A percentile compares a stretch with the other conserved stretches of the same genome.
phyloP scores from a whole-genome alignment of 2,797 vertebrate species.

The Steatocranus sp. region DNA sequence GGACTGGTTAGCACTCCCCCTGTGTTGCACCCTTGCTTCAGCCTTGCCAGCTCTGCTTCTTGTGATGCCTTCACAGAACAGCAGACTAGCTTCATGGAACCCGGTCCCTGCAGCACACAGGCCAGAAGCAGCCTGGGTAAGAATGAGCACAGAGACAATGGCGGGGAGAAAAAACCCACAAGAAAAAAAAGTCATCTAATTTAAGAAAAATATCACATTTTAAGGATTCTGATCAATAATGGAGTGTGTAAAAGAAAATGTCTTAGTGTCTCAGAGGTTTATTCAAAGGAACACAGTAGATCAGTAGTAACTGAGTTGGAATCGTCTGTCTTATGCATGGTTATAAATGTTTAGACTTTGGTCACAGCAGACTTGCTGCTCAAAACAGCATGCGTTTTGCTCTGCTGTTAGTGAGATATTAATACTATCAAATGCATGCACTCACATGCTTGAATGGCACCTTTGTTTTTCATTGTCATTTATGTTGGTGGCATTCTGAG shows the following conservation, averaged over 20 bases:
- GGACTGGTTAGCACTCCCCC: conserved; percentile 78
- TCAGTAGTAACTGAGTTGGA: neutral
- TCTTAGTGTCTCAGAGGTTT: neutral
- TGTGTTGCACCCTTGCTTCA: conserved; percentile 78
- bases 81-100: conserved; percentile 83
- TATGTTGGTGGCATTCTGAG: conserved; percentile 25
- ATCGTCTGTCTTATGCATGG: conserved; percentile 44
- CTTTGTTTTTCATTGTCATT: conserved; percentile 40
- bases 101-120: conserved; percentile 73
- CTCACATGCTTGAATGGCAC: conserved; percentile 52
- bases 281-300: neutral
- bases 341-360: conserved; percentile 24
- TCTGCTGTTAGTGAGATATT: conserved; percentile 2
- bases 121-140: conserved; percentile 80
- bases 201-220: neutral
- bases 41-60: conserved; percentile 76
- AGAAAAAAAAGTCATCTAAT: neutral
- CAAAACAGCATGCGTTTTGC: conserved; percentile 54
- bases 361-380: conserved; percentile 14
- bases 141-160: conserved; percentile 25
- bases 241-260: neutral
- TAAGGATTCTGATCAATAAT: neutral
- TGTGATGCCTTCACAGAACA: conserved; percentile 82
- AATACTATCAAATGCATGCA: conserved; percentile 9
- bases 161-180: neutral